A percentile compares a stretch with the other conserved stretches of the same genome.
phyloP scores from a whole-genome alignment of 2,113 vertebrate genomes.

The Himantopus leucocephalus region DNA sequence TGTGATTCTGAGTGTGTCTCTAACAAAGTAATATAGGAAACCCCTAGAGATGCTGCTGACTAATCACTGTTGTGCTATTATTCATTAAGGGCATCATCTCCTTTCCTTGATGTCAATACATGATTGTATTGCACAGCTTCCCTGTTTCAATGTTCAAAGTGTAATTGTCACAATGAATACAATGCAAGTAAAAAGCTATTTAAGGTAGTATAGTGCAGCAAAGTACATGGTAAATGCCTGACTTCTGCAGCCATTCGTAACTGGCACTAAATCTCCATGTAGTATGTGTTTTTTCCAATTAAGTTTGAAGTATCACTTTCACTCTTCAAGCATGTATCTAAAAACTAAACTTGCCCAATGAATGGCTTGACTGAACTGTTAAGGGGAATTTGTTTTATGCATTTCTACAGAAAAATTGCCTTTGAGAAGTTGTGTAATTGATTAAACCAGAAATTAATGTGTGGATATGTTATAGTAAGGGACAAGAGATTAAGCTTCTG shows the following conservation, averaged over 20 bases:
- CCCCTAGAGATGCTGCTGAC: not conserved
- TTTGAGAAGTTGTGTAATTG: constrained; percentile 26
- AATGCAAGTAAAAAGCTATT: not conserved
- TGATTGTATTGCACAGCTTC: not conserved
- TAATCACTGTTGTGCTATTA: not conserved
- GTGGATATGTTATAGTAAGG: not conserved
- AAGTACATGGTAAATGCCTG: not conserved
- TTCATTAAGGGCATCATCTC: not conserved
- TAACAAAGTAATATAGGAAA: not conserved
- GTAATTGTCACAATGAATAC: not conserved
- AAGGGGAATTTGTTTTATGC: not conserved
- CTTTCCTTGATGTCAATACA: not conserved
- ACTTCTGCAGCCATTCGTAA: not conserved
- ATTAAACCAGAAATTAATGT: constrained; percentile 48
- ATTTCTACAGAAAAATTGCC: not conserved
- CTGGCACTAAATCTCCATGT: not conserved
- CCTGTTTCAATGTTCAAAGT: not conserved
- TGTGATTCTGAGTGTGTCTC: too few relatives aligned
- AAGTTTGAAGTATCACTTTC: not conserved
- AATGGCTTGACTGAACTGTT: not conserved
- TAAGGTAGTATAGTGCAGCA: not conserved
- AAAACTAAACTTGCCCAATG: not conserved
- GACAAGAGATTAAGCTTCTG: constrained; percentile 30
- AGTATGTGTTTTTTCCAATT: not conserved
- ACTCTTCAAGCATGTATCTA: not conserved